phyloP scores from a whole-genome alignment of 2,797 vertebrate genomes.

The Thamnophis elegans region DNA sequence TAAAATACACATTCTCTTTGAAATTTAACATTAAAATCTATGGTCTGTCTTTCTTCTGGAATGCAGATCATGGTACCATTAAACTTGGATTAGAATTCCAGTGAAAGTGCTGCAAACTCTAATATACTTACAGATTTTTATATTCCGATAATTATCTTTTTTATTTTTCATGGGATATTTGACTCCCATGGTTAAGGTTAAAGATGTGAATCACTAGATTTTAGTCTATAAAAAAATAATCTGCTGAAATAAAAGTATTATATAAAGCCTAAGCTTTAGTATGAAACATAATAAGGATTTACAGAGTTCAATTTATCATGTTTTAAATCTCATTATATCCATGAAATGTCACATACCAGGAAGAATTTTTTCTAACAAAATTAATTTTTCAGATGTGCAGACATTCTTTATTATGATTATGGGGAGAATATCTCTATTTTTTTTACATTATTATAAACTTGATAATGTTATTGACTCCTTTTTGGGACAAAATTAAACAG shows the following conservation, averaged over 20 bases:
- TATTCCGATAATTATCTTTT: slow-evolving; percentile 63
- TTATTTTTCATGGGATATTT: slow-evolving; percentile 61
- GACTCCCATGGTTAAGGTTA: slow-evolving; percentile 59
- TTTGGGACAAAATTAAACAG: slow-evolving; percentile 54
- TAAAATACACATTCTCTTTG: no score
- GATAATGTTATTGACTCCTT: slow-evolving; percentile 48
- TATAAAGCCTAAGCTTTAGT: slow-evolving; percentile 70
- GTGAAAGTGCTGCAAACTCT: not conserved
- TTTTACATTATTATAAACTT: slow-evolving; percentile 38
- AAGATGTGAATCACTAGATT: slow-evolving; percentile 59
- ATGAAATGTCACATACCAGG: slow-evolving; percentile 72
- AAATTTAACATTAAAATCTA: no score
- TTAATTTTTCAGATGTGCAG: slow-evolving; percentile 62
- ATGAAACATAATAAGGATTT: slow-evolving; percentile 68
- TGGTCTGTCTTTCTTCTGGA: no score
- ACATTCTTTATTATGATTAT: slow-evolving; percentile 46
- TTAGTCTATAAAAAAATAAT: slow-evolving; percentile 67
- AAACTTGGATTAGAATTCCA: no score
- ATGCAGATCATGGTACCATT: no score
- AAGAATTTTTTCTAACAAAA: slow-evolving; percentile 61
- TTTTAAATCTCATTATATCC: slow-evolving; percentile 72
- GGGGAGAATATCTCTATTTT: slow-evolving; percentile 43
- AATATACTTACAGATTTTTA: slow-evolving; percentile 58
- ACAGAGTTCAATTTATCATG: slow-evolving; percentile 69
- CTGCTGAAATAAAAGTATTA: slow-evolving; percentile 70